Evolutionary conservation across 2,797 vertebrate species (phyloP).

Genomic region (Malurus splendens): DNA sequence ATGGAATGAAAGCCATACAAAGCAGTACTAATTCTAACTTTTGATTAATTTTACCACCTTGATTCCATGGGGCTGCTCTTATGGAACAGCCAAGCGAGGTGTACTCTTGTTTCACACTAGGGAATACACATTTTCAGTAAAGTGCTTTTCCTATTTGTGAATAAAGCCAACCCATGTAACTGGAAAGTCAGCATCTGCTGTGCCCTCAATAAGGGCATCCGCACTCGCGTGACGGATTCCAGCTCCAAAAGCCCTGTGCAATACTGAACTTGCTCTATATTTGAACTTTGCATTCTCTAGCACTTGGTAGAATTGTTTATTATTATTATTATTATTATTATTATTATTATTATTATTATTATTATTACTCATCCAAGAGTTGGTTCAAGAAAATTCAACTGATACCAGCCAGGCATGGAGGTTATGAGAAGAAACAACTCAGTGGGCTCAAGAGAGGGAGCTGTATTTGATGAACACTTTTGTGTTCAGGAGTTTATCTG

Average conservation of each 20-base stretch:
- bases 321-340: accelerated
- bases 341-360: not conserved
- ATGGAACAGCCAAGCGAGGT: not conserved
- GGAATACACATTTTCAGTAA: not conserved
- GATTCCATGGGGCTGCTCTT: not conserved
- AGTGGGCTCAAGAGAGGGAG: not conserved
- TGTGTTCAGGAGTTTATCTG: not conserved
- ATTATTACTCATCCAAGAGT: not conserved
- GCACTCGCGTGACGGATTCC: not conserved
- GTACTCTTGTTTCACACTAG: not conserved
- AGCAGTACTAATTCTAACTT: not conserved
- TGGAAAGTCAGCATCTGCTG: not conserved
- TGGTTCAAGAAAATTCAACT: not conserved
- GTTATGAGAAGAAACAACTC: not conserved
- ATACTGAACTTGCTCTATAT: not conserved
- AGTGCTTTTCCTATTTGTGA: not conserved
- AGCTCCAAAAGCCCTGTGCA: not conserved
- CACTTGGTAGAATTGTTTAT: not conserved
- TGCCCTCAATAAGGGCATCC: not conserved
- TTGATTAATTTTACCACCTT: not conserved
- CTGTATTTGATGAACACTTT: not conserved
- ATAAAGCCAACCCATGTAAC: not conserved
- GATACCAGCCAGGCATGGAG: not conserved
- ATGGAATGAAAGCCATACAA: not conserved
- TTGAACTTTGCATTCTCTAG: not conserved